phyloP scores from a whole-genome alignment of 2,888 invertebrate genomes.

The Leucoptera coffeella region DNA sequence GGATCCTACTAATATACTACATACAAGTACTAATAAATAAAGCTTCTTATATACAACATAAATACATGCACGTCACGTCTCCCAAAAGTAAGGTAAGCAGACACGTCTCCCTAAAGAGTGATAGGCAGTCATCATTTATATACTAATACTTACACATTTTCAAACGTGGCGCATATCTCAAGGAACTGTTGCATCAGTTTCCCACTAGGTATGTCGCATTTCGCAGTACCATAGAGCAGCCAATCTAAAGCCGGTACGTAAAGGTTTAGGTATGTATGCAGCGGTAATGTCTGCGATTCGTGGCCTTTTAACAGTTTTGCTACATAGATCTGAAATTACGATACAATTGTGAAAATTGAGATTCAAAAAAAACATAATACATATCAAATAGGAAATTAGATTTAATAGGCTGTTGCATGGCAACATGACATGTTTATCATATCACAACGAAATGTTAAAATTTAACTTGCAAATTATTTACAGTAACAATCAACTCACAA shows the following conservation, averaged over 20 bases:
- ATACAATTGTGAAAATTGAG: slow-evolving; percentile 84
- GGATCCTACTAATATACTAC: too few species aligned
- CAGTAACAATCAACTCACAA: too few species aligned
- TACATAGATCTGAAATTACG: slow-evolving; percentile 62
- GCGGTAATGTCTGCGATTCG: slow-evolving; percentile 64
- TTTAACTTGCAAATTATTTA: too few species aligned
- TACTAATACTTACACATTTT: slow-evolving; percentile 70
- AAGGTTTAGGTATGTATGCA: slow-evolving; percentile 72
- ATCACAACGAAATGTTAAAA: too few species aligned
- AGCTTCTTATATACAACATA: too few species aligned
- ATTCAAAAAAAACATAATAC: slow-evolving; percentile 79
- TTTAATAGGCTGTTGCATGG: too few species aligned
- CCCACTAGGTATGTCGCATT: slow-evolving; percentile 18
- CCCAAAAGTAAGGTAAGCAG: too few species aligned
- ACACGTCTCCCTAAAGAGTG: too few species aligned
- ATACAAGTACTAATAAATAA: too few species aligned
- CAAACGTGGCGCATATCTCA: slow-evolving; percentile 62
- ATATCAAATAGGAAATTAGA: slow-evolving; percentile 65
- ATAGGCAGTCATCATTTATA: too few species aligned
- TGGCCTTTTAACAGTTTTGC: slow-evolving; percentile 58
- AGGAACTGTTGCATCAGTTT: slow-evolving; percentile 67
- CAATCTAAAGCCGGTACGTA: slow-evolving; percentile 90
- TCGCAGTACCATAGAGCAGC: slow-evolving; percentile 79
- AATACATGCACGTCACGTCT: too few species aligned
- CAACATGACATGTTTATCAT: too few species aligned